Evolutionary conservation across 1,140 invertebrate species (phyloP).

Genomic region (Aphis craccivora): DNA sequence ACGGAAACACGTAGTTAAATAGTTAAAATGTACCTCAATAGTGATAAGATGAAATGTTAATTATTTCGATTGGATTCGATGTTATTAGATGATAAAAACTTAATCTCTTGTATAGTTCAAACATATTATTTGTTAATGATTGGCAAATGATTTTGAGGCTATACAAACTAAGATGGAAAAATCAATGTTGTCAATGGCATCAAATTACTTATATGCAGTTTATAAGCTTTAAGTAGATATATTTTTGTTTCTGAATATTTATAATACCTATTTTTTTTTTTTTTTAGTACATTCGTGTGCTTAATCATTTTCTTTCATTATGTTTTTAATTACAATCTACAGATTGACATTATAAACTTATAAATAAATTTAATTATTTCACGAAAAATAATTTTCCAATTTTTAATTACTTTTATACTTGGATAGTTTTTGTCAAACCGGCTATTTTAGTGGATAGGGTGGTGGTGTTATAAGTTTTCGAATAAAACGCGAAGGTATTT

Average conservation of each 20-base stretch:
- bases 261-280: neutral
- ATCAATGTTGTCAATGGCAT: neutral
- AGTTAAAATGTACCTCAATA: neutral
- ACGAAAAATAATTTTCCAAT: neutral
- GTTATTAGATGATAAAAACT: too few relatives aligned
- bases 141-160: neutral
- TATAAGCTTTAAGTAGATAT: neutral
- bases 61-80: neutral
- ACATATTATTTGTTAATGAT: neutral
- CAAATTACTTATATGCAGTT: neutral
- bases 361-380: neutral
- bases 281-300: neutral
- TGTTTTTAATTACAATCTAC: neutral
- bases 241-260: neutral
- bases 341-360: neutral
- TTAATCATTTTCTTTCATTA: conserved; percentile 16
- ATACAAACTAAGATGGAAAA: neutral
- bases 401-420: conserved; percentile 13
- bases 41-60: neutral
- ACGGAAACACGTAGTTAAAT: too few relatives aligned
- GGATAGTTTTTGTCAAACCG: neutral
- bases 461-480: neutral
- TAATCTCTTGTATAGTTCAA: neutral
- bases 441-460: neutral
- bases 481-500: neutral